These are phyloP conservation scores for Chrysoperla carnea DNA, from an alignment of 1,140 invertebrate species.

Conservation along the genomic window DNA sequence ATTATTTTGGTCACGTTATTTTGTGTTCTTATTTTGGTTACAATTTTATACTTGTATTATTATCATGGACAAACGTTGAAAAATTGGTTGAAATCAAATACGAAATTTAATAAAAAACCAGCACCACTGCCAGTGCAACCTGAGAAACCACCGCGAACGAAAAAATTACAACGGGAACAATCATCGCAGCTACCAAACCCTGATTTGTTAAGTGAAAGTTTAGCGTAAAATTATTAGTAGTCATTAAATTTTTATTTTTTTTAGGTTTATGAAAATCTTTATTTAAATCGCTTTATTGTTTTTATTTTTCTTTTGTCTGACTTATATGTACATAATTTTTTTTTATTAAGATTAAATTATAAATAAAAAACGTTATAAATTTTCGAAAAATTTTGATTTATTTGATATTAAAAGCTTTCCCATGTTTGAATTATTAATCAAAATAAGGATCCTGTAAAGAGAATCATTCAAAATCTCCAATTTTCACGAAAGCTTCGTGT, in stretches of 20 bases:
- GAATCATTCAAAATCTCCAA: no score
- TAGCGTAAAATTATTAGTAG: slow-evolving; percentile 4
- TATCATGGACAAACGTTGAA: slow-evolving; percentile 18
- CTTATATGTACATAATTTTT: no score
- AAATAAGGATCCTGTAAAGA: no score
- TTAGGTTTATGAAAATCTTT: neutral
- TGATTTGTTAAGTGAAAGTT: slow-evolving; percentile 8
- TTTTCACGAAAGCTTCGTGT: no score
- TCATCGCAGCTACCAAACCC: slow-evolving; percentile 8
- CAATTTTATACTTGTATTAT: slow-evolving; percentile 22
- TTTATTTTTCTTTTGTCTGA: no score
- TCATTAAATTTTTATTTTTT: neutral
- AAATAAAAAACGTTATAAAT: neutral
- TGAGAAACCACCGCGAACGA: slow-evolving; percentile 7
- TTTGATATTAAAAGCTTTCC: no score
- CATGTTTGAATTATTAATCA: no score
- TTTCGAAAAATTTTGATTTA: neutral
- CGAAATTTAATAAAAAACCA: slow-evolving; percentile 5
- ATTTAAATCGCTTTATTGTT: no score
- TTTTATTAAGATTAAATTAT: neutral
- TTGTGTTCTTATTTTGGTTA: slow-evolving; percentile 20
- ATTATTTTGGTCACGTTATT: slow-evolving; percentile 20
- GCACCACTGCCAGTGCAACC: slow-evolving; percentile 9
- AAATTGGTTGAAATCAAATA: slow-evolving; percentile 13
- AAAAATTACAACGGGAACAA: neutral